These are phyloP conservation scores for Drosophila parvula DNA, from an alignment of 1,140 invertebrate species.

Conservation along the genomic window DNA sequence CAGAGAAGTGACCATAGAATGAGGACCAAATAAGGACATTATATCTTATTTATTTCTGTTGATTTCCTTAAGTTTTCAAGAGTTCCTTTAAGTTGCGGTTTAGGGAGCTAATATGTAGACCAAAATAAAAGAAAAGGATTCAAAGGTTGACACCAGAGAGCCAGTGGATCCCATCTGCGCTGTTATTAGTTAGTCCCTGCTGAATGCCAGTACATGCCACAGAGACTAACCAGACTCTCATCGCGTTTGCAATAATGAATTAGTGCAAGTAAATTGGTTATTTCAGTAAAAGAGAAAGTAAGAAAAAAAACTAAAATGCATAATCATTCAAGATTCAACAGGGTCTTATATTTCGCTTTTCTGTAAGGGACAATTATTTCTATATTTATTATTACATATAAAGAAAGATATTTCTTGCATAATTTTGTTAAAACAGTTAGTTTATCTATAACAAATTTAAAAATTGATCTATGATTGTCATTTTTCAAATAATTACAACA, in stretches of 20 bases:
- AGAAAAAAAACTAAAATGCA: too few species aligned
- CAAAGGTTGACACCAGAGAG: neutral
- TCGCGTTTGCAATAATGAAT: neutral
- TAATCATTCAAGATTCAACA: neutral
- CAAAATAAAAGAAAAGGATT: too few species aligned
- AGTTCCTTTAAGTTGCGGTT: neutral
- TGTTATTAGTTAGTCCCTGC: neutral
- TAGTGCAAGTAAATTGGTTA: constrained; percentile 1
- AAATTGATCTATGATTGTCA: constrained; percentile 1
- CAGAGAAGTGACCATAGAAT: neutral
- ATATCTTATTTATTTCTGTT: neutral
- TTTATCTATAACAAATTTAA: too few species aligned
- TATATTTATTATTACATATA: neutral
- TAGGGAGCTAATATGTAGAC: neutral
- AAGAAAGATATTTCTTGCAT: neutral
- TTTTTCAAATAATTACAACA: neutral
- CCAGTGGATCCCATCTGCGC: too few species aligned
- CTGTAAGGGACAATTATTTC: neutral
- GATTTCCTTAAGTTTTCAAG: neutral
- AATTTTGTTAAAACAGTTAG: neutral
- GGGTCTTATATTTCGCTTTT: too few species aligned
- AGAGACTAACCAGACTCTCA: neutral
- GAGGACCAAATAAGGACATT: too few species aligned
- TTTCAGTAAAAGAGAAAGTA: neutral
- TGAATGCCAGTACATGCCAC: neutral